These are phyloP conservation scores for Dynastes grantii DNA, from an alignment of 2,888 invertebrate genomes.

Conservation along the genomic window DNA sequence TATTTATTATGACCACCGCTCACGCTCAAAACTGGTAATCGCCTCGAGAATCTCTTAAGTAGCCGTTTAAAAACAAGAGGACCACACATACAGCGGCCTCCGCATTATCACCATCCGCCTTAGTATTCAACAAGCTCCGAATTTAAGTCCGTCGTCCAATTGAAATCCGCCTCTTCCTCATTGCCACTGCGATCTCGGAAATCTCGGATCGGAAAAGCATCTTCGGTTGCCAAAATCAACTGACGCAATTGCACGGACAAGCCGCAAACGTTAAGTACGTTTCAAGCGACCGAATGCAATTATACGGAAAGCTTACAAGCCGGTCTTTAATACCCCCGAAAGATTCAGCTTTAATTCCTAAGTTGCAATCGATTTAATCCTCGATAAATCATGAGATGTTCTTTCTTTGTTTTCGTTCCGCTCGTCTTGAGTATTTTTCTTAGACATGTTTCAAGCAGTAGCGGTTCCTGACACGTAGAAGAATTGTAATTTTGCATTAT, in stretches of 20 bases:
- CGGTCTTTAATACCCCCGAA: constrained; percentile 19
- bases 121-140: neutral
- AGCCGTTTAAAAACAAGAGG: constrained; percentile 16
- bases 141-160: neutral
- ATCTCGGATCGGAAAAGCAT: constrained; percentile 9
- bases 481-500: no score
- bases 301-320: constrained; percentile 19
- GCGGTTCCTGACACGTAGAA: no score
- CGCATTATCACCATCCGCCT: neutral
- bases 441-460: neutral
- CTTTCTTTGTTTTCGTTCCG: constrained; percentile 1
- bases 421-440: neutral
- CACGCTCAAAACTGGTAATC: constrained; percentile 1
- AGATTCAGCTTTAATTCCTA: constrained; percentile 23
- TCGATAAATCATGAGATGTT: constrained; percentile 41
- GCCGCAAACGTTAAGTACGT: constrained; percentile 8
- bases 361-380: constrained; percentile 37
- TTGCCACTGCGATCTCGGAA: constrained; percentile 4
- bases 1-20: neutral
- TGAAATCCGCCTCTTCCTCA: constrained; percentile 2
- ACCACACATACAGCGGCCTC: neutral
- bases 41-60: constrained; percentile 15
- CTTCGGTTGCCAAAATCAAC: neutral
- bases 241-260: neutral
- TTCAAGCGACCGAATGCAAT: constrained; percentile 4